phyloP scores from a whole-genome alignment of 2,113 vertebrate genomes.

The Paracanthobrama guichenoti region DNA sequence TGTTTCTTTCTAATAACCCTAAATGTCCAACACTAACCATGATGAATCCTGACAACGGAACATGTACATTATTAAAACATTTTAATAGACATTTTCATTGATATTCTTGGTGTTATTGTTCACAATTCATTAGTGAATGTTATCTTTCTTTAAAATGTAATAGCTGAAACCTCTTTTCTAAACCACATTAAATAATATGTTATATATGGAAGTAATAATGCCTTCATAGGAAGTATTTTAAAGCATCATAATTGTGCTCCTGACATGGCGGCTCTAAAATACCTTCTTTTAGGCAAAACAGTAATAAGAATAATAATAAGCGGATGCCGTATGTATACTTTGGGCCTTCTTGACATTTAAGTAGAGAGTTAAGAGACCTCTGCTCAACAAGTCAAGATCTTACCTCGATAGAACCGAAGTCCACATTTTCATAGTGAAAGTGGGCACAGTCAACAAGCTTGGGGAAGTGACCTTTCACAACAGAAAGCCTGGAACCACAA shows the following conservation, averaged over 20 bases:
- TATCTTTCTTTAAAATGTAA: neutral
- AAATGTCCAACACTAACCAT: neutral
- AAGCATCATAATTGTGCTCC: neutral
- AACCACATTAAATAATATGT: neutral
- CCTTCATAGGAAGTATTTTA: neutral
- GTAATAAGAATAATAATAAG: neutral
- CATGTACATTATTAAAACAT: neutral
- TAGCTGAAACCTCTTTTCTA: neutral
- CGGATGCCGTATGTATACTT: no score
- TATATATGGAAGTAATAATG: neutral
- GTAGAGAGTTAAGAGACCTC: neutral
- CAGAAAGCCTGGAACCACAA: slow-evolving; percentile 67
- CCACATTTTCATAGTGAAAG: slow-evolving; percentile 81
- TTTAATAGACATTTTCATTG: neutral
- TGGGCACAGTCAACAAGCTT: slow-evolving; percentile 81
- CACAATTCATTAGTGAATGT: neutral
- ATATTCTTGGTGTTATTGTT: neutral
- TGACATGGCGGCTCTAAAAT: neutral
- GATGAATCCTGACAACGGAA: neutral
- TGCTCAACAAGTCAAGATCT: slow-evolving; percentile 1
- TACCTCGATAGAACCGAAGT: slow-evolving; percentile 80
- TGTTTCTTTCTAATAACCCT: neutral
- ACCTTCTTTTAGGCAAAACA: neutral
- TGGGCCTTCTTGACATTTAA: neutral
- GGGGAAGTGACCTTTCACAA: slow-evolving; percentile 79